phyloP scores from a whole-genome alignment of 2,888 invertebrate species.

The Globia sparganii region DNA sequence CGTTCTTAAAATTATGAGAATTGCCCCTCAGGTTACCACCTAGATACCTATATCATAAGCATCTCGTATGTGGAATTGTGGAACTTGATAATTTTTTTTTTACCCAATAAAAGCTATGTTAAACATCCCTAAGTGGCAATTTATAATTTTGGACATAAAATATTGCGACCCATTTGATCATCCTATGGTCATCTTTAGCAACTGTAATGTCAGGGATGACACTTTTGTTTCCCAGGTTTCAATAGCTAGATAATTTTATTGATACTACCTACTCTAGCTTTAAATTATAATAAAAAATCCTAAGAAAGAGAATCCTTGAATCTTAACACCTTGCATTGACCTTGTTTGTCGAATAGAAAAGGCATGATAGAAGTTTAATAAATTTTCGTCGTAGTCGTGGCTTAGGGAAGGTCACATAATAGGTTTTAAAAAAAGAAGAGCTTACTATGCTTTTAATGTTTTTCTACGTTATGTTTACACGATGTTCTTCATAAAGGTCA shows the following conservation, averaged over 20 bases:
- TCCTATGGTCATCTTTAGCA: constrained; percentile 12
- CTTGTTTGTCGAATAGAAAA: constrained; percentile 16
- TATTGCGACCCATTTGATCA: constrained; percentile 6
- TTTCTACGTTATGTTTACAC: too few relatives aligned
- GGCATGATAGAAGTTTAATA: not conserved
- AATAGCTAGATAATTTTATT: not conserved
- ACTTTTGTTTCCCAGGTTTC: not conserved
- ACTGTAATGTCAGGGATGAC: constrained; percentile 7
- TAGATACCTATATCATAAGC: too few relatives aligned
- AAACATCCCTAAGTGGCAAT: not conserved
- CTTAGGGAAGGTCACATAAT: not conserved
- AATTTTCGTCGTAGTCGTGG: not conserved
- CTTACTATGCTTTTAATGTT: not conserved
- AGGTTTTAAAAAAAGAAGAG: not conserved
- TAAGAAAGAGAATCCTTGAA: not conserved
- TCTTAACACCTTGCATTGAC: constrained; percentile 2
- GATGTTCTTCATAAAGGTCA: not conserved
- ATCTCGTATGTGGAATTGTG: not conserved
- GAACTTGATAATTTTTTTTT: not conserved
- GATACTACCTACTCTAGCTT: too few relatives aligned
- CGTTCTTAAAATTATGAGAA: too few relatives aligned
- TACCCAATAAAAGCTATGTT: not conserved
- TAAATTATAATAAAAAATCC: not conserved
- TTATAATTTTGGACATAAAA: not conserved
- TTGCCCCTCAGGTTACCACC: too few relatives aligned